Percentiles rank a stretch among this genome's conserved stretches.
phyloP scores from a whole-genome alignment of 2,797 vertebrate genomes.

The Decapterus maruadsi region DNA sequence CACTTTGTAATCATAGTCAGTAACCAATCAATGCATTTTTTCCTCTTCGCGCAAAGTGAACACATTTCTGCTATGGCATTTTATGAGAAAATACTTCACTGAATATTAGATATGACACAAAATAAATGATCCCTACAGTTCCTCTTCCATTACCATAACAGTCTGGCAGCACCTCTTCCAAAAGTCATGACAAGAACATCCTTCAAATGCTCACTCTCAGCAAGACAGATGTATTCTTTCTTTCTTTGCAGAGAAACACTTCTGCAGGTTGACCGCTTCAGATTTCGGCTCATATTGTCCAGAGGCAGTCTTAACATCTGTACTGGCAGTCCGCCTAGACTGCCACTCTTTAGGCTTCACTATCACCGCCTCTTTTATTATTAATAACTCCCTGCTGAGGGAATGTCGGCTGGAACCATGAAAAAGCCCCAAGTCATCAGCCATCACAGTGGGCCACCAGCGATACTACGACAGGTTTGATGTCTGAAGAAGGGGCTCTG shows the following conservation, averaged over 20 bases:
- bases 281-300: conserved; percentile 33
- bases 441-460: conserved; percentile 76
- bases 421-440: conserved; percentile 42
- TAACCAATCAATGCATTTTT: conserved; percentile 31
- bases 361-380: conserved; percentile 30
- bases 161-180: conserved; percentile 10
- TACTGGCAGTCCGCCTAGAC: conserved; percentile 3
- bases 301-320: conserved; percentile 26
- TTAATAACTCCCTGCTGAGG: conserved; percentile 35
- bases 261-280: conserved; percentile 22
- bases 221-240: neutral
- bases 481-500: conserved; percentile 66
- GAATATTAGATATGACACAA: conserved; percentile 47
- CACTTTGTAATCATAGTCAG: conserved; percentile 18
- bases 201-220: conserved; percentile 26
- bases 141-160: conserved; percentile 14
- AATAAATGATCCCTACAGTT: conserved; percentile 30
- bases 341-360: conserved; percentile 13
- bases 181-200: neutral
- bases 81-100: conserved; percentile 26
- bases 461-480: conserved; percentile 67
- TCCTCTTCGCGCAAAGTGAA: conserved; percentile 5
- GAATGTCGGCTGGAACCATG: neutral
- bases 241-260: conserved; percentile 24
- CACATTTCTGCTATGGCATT: conserved; percentile 20